Evolutionary conservation across 2,888 invertebrate species (phyloP).

Genomic region (Eupithecia pulchellata): DNA sequence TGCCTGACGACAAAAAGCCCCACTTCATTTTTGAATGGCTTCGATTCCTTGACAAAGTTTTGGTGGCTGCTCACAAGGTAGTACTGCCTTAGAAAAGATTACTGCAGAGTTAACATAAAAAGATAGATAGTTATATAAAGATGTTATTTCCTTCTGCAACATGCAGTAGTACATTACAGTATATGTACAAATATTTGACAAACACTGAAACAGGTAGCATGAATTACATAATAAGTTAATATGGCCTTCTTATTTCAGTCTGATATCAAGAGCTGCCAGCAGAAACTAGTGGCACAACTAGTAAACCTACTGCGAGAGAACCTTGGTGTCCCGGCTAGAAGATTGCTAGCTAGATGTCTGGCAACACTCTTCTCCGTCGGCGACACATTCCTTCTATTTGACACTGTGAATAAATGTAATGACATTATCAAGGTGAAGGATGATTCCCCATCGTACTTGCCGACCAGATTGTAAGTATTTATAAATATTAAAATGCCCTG

Average conservation of each 20-base stretch:
- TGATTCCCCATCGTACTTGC: slow-evolving; percentile 97
- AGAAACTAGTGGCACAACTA: slow-evolving; percentile 97
- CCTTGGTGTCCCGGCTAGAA: slow-evolving; percentile 97
- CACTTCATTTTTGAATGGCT: slow-evolving; percentile 99
- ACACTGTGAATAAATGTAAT: slow-evolving; percentile 99
- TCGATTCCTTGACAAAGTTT: slow-evolving; percentile 96
- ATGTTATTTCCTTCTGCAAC: too few species aligned
- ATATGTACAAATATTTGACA: too few species aligned
- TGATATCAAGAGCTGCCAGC: slow-evolving; percentile 98
- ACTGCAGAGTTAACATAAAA: neutral
- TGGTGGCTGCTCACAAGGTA: slow-evolving; percentile 97
- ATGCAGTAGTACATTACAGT: too few species aligned
- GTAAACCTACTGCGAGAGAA: slow-evolving; percentile 95
- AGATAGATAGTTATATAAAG: too few species aligned
- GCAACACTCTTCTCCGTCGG: slow-evolving; percentile 98
- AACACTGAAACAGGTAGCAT: too few species aligned
- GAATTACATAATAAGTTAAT: too few species aligned
- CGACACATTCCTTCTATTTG: slow-evolving; percentile 98
- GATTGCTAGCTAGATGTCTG: slow-evolving; percentile 95
- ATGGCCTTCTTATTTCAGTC: slow-evolving; percentile 90
- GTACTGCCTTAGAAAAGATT: slow-evolving; percentile 65
- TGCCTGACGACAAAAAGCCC: slow-evolving; percentile 96
- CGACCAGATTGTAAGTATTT: slow-evolving; percentile 95
- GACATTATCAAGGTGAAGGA: slow-evolving; percentile 98
- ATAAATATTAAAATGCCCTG: neutral